phyloP scores from a whole-genome alignment of 2,113 vertebrate genomes.

The Odontophorus gujanensis region DNA sequence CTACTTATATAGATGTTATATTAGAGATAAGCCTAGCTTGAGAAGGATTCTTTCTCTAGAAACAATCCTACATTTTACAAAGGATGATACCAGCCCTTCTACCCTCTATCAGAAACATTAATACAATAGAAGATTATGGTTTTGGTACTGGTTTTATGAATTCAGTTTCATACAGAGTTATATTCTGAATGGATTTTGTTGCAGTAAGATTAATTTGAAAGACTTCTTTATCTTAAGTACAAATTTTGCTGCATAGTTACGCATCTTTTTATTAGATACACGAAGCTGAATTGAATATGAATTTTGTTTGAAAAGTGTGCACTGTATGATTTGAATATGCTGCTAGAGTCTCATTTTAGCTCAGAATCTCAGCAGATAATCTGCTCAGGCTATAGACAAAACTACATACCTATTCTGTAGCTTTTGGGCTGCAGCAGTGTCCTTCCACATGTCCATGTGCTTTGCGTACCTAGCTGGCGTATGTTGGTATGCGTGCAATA shows the following conservation, averaged over 20 bases:
- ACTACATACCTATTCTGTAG: not conserved
- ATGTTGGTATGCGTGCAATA: accelerated
- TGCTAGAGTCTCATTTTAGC: not conserved
- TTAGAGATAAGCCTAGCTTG: conserved; percentile 20
- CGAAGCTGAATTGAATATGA: conserved; percentile 5
- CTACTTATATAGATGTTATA: not conserved
- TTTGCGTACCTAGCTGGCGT: accelerated
- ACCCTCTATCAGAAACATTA: conserved; percentile 20
- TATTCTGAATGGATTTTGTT: conserved; percentile 55
- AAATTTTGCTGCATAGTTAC: conserved; percentile 57
- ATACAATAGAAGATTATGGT: conserved; percentile 29
- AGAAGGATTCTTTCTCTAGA: conserved; percentile 9
- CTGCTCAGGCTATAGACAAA: not conserved
- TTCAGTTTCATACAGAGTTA: conserved; percentile 49
- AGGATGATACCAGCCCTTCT: not conserved
- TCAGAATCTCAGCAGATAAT: not conserved
- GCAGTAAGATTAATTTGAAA: conserved; percentile 47
- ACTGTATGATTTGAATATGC: conserved; percentile 25
- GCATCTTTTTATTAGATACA: not conserved
- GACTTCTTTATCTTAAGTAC: conserved; percentile 27
- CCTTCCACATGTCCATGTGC: accelerated
- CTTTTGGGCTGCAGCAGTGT: not conserved
- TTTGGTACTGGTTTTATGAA: conserved; percentile 39
- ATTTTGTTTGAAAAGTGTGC: conserved; percentile 28
- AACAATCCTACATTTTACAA: not conserved